Conservation (phyloP, 2,797 vertebrate genomes). For the Smutsia gigantea region DNA sequence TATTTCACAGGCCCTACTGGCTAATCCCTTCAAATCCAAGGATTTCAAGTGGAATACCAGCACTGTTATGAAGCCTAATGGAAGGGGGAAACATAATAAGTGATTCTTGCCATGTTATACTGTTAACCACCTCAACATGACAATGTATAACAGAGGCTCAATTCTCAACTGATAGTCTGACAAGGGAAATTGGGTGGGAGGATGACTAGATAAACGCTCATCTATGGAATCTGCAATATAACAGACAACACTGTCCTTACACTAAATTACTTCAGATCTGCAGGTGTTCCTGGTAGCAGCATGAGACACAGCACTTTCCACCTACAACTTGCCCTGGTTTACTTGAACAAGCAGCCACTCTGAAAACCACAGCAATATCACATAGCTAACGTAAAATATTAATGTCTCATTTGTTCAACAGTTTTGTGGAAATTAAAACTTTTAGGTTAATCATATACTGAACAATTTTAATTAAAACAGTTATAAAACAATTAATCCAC, state of each 20-base stretch:
- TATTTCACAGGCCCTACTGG: not conserved
- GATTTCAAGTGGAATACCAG: not conserved
- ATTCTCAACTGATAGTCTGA: not conserved
- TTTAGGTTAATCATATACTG: conserved; percentile 92
- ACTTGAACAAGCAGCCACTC: conserved; percentile 65
- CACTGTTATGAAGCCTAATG: not conserved
- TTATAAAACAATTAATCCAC: conserved; percentile 91
- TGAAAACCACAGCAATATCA: conserved; percentile 78
- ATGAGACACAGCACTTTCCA: not conserved
- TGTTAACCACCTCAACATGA: not conserved
- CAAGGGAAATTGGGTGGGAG: not conserved
- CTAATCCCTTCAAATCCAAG: conserved; percentile 35
- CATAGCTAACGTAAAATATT: conserved; percentile 89
- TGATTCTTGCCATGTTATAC: not conserved
- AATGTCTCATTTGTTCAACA: conserved; percentile 91
- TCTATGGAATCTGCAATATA: not conserved
- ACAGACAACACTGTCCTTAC: rapidly evolving
- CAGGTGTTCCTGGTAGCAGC: not conserved
- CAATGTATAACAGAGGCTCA: not conserved
- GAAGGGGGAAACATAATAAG: not conserved
- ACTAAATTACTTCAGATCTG: not conserved
- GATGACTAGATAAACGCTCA: not conserved
- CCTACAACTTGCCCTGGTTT: conserved; percentile 53
- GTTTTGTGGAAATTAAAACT: conserved; percentile 91
- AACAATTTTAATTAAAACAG: conserved; percentile 92